Percentiles rank a stretch among this genome's conserved stretches.
Conservation (phyloP, 2,888 invertebrate species). For the Autographa pulchrina region DNA sequence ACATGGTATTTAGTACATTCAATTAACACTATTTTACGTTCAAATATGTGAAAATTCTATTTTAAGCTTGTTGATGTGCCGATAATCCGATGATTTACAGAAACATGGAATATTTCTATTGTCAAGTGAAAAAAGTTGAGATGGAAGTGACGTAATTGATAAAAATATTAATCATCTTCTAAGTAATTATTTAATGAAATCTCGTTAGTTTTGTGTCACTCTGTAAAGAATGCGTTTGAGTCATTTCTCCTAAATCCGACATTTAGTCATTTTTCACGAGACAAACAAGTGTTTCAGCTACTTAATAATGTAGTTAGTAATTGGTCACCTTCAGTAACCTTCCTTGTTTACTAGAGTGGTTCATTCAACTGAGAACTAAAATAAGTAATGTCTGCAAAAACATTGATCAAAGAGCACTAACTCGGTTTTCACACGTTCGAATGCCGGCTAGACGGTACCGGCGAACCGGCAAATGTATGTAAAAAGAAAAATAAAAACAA, state of each 20-base stretch:
- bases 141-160: not conserved
- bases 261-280: slow-evolving; percentile 19
- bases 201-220: not conserved
- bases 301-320: slow-evolving; percentile 13
- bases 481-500: slow-evolving; percentile 14
- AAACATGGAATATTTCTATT: not conserved
- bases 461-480: not conserved
- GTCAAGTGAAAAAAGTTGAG: not conserved
- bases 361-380: slow-evolving; percentile 68
- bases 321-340: slow-evolving; percentile 66
- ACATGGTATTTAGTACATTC: not conserved
- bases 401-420: not conserved
- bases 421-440: not conserved
- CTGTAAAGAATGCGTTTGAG: not conserved
- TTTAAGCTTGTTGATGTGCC: not conserved
- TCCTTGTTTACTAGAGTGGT: slow-evolving; percentile 65
- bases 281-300: slow-evolving; percentile 28
- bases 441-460: not conserved
- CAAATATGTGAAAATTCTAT: not conserved
- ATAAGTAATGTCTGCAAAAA: slow-evolving; percentile 37
- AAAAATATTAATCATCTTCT: not conserved
- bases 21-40: not conserved
- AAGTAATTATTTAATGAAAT: not conserved
- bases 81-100: not conserved
- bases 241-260: slow-evolving; percentile 16